Evolutionary conservation across 2,113 vertebrate genomes (phyloP).

Genomic region (Odocoileus hemionus): DNA sequence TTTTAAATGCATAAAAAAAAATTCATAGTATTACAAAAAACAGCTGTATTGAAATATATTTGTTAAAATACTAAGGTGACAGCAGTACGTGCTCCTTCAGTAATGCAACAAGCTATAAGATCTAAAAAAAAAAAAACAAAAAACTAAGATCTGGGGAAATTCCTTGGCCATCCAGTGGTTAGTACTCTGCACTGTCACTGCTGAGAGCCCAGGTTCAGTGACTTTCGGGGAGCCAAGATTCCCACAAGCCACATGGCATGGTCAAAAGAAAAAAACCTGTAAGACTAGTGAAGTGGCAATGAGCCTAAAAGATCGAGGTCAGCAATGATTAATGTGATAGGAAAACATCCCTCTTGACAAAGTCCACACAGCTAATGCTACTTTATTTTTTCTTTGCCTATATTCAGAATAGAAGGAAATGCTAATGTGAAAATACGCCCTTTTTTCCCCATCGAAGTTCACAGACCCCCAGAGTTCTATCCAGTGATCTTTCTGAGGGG

Average conservation of each 20-base stretch:
- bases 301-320: neutral
- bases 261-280: neutral
- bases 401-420: neutral
- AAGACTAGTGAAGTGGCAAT: neutral
- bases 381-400: neutral
- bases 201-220: neutral
- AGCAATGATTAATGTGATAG: neutral
- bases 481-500: neutral
- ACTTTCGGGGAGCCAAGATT: neutral
- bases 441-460: neutral
- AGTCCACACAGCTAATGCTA: neutral
- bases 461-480: neutral
- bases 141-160: neutral
- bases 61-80: neutral
- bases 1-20: constrained; percentile 16
- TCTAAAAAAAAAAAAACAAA: neutral
- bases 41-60: neutral
- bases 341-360: neutral
- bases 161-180: neutral
- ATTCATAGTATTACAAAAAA: neutral
- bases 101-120: neutral
- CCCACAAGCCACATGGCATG: neutral
- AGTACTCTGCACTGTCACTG: neutral
- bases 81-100: neutral
- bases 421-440: neutral